Evolutionary conservation across 2,797 vertebrate genomes (phyloP), one percentile per base, ranked within the genome.

Genomic region (Glyptemys insculpta): DNA sequence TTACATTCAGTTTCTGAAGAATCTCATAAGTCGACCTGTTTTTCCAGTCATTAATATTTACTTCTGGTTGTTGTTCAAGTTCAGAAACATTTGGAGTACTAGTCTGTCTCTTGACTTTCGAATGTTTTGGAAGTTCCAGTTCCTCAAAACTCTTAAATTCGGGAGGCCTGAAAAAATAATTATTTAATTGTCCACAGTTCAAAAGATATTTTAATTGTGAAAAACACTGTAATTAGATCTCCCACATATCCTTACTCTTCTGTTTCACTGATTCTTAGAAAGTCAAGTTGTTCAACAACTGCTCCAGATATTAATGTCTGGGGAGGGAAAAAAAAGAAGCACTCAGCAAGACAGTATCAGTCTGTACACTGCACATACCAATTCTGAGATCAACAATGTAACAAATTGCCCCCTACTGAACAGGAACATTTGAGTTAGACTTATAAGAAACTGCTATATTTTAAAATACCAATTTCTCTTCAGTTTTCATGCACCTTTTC

Each of bases 261-360:
- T 31, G 98, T 97, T 92, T 99, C 99, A 91, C 99, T 98, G 97
- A 99, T 98, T 68, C 99, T 99, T 52, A 99, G 98, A 96, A 99
- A 99, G 97, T 99, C 99, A 97, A 99, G 96, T 94, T 99, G 99
- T 96, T 99, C 99, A 93, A 99, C 99, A 79, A 99, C 98, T 1
- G 99, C 99, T 97, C 99, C 99, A 78, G 99, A 99, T 98, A 99
- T 99, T 96, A 99, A 97, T 2, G 99, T 99, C 99, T 99, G 97
- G 86, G 98, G 96, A 19, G 86, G 97, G 85, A 84, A 83, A 81
- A 29, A 84, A 54, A 53, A 79, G 74, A 72, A 54, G 62, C 37
- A 11, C 1, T 65, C 50, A 89, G 78, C 25, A 80, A 3, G 50
- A 83, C 90, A 4, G 86, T 53, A 83, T 65, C 52, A 68, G 14